Evolutionary conservation across 2,888 invertebrate species (phyloP), one percentile per base, ranked within the genome.

Genomic region (Limnephilus auricula): DNA sequence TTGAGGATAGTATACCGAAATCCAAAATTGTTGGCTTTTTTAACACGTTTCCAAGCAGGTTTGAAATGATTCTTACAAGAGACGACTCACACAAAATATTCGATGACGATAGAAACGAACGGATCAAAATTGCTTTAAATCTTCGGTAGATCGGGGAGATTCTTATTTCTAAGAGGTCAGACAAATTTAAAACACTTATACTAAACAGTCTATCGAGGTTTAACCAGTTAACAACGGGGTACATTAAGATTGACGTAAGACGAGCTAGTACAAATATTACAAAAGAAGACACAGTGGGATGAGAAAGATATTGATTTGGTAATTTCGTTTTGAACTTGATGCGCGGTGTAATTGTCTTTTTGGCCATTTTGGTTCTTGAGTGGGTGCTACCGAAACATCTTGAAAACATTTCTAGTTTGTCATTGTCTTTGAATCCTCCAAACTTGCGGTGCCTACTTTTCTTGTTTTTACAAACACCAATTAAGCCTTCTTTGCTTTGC

Each of bases 241-340:
- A 32, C 18, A 65, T 25, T 65, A 88, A 2, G n/a, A 34, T 32
- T 25, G 87, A 88, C 31, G 34, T 30, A 31, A 86, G 78, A 86
- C 30, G 9, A 32, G 78, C 84, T 34, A 79, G 65, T 30, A 85
- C 30, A 85, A 85, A 37, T 78, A 37, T 85, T 32, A 90, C 13
- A 40, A 85, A 37, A 85, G 85, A 90, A 90, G 90, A 85, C 90
- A 90, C 90, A 30, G 30, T 37, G 37, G 85, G 37, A 31, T 25
- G n/a, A 30, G 82, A 25, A n/a, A n/a, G 31, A 18, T 30, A 30
- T 13, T 30, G 50, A 13, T 65, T 34, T 32, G 25, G 79, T 30
- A 79, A n/a, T 90, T 92, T 92, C 78, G 84, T 88, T 92, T 92
- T 92, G 90, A 92, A 92, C 32, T 92, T 92, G 84, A 92, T 92